A percentile compares a stretch with the other conserved stretches of the same genome.
Conservation (phyloP, 2,797 vertebrate species). For the Pangasius sanitwongsei region DNA sequence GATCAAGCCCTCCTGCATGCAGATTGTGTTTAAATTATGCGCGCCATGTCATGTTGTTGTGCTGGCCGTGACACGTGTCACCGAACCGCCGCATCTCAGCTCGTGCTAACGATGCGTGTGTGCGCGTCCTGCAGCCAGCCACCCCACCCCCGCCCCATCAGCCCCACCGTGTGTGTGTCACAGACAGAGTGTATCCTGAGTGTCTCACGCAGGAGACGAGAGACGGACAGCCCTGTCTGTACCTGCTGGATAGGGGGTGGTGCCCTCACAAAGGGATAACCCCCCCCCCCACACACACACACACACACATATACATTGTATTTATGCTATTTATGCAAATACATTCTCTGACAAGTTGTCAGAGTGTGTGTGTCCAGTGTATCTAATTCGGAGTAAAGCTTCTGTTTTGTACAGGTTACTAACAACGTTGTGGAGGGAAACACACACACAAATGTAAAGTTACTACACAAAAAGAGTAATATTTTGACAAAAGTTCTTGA, state of each 20-base stretch:
- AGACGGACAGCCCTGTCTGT: conserved; percentile 65
- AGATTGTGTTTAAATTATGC: conserved; percentile 84
- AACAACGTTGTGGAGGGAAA: neutral
- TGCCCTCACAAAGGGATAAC: conserved; percentile 2
- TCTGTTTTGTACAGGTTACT: conserved; percentile 19
- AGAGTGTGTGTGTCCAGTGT: conserved; percentile 12
- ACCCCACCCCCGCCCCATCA: conserved; percentile 34
- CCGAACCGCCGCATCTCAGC: conserved; percentile 76
- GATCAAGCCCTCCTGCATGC: conserved; percentile 78
- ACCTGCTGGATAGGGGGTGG: conserved; percentile 41
- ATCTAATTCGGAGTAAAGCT: neutral
- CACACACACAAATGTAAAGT: neutral
- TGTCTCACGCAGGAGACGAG: conserved; percentile 23
- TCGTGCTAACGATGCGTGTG: conserved; percentile 64
- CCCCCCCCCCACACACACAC: neutral
- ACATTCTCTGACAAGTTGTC: neutral
- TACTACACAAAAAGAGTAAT: neutral
- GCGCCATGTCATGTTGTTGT: conserved; percentile 77
- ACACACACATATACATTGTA: neutral
- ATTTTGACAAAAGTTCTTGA: neutral
- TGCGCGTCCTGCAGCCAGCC: conserved; percentile 31
- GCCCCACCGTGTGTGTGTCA: conserved; percentile 29
- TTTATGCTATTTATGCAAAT: conserved; percentile 8
- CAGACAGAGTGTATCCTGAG: conserved; percentile 44
- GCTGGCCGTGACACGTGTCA: conserved; percentile 63